Percentiles rank a stretch among this genome's conserved stretches.
These are phyloP conservation scores for Actias luna DNA, from an alignment of 2,888 invertebrate genomes.

Conservation along the genomic window DNA sequence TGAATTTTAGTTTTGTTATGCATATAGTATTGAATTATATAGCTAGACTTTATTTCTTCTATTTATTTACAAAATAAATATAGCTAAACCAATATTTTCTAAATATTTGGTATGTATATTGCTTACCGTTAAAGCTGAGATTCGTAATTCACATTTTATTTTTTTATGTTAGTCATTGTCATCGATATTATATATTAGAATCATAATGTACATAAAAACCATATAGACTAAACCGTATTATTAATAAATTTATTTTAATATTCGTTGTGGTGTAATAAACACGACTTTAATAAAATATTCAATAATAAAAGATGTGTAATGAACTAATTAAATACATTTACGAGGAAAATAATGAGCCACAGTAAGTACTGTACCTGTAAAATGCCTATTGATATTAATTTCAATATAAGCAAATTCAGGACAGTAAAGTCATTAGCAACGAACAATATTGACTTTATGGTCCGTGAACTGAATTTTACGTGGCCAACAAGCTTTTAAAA, in stretches of 20 bases:
- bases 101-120: too few relatives aligned
- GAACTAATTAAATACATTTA: neutral
- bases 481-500: slow-evolving; percentile 2
- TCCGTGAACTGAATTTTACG: neutral
- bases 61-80: too few relatives aligned
- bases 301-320: neutral
- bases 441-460: slow-evolving; percentile 1
- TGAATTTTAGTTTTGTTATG: neutral
- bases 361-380: neutral
- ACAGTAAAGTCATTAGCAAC: slow-evolving; percentile 7
- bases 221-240: too few relatives aligned
- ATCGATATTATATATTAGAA: too few relatives aligned
- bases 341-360: neutral
- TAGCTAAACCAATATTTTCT: too few relatives aligned
- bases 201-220: too few relatives aligned
- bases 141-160: too few relatives aligned
- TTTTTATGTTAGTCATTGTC: too few relatives aligned
- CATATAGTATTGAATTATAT: neutral
- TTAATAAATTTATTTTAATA: too few relatives aligned
- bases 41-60: too few relatives aligned
- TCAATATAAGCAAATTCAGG: neutral
- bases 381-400: slow-evolving; percentile 3
- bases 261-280: too few relatives aligned
- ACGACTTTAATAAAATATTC: neutral
- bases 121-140: too few relatives aligned